Conservation (phyloP, 2,113 vertebrate species). For the Gnathonemus echidnorhynchus region DNA sequence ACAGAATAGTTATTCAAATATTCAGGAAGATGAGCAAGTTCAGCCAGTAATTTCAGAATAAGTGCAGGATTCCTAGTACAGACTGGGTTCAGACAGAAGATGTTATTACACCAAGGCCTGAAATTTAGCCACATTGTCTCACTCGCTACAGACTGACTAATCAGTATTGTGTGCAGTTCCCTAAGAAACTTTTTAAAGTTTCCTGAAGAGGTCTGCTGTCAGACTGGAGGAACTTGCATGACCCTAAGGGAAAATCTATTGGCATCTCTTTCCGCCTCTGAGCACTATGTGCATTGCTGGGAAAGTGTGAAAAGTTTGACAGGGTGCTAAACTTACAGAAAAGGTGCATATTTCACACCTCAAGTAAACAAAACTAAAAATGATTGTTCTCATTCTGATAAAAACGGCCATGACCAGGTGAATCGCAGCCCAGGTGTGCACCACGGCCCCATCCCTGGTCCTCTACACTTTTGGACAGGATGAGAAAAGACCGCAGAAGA, state of each 20-base stretch:
- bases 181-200: not conserved
- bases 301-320: not conserved
- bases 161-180: not conserved
- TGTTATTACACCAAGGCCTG: not conserved
- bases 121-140: not conserved
- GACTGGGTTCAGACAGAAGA: not conserved
- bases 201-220: not conserved
- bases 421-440: not conserved
- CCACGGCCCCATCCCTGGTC: slow-evolving; percentile 29
- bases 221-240: not conserved
- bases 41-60: not conserved
- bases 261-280: not conserved
- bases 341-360: not conserved
- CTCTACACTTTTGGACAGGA: slow-evolving; percentile 33
- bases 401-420: not conserved
- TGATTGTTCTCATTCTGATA: not conserved
- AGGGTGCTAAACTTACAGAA: not conserved
- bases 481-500: slow-evolving; percentile 24
- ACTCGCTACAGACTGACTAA: not conserved
- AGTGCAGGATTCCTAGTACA: not conserved
- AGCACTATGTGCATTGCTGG: not conserved
- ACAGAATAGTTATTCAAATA: not conserved
- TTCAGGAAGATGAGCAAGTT: slow-evolving; percentile 2
- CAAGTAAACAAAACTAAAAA: not conserved
- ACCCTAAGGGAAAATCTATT: not conserved